Evolutionary conservation across 2,113 vertebrate species (phyloP).

Genomic region (Amblyornis subalaris): DNA sequence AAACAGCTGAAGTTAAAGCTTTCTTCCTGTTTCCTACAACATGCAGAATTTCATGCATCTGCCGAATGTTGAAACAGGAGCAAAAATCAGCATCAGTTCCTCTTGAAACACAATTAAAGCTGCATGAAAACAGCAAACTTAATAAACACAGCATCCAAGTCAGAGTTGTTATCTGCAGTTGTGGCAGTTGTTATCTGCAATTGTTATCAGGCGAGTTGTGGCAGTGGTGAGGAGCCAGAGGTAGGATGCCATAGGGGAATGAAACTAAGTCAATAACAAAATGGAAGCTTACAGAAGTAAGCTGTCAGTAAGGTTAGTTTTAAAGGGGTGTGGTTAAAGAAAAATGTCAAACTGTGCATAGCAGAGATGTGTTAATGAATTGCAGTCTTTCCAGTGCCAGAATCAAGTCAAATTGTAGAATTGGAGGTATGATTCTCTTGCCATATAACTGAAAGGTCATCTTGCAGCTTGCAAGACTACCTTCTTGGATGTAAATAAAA

Average conservation of each 20-base stretch:
- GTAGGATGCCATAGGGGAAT: neutral
- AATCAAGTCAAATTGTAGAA: neutral
- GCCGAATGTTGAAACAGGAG: neutral
- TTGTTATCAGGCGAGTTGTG: neutral
- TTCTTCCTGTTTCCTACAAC: conserved; percentile 21
- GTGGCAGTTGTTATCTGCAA: neutral
- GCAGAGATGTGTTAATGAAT: neutral
- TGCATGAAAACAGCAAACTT: neutral
- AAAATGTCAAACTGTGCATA: neutral
- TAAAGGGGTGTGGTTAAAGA: neutral
- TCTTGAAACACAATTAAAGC: neutral
- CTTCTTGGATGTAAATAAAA: neutral
- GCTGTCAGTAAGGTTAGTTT: neutral
- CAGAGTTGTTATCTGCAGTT: neutral
- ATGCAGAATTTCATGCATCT: neutral
- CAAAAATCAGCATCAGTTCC: neutral
- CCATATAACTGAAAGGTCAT: neutral
- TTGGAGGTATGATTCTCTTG: neutral
- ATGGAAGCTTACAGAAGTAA: neutral
- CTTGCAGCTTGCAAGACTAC: neutral
- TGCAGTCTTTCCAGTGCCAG: neutral
- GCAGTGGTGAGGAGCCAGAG: neutral
- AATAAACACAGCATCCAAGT: neutral
- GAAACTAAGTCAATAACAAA: neutral
- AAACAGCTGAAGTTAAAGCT: neutral